phyloP scores from a whole-genome alignment of 1,140 invertebrate species.

The Brachionus paranguensis region DNA sequence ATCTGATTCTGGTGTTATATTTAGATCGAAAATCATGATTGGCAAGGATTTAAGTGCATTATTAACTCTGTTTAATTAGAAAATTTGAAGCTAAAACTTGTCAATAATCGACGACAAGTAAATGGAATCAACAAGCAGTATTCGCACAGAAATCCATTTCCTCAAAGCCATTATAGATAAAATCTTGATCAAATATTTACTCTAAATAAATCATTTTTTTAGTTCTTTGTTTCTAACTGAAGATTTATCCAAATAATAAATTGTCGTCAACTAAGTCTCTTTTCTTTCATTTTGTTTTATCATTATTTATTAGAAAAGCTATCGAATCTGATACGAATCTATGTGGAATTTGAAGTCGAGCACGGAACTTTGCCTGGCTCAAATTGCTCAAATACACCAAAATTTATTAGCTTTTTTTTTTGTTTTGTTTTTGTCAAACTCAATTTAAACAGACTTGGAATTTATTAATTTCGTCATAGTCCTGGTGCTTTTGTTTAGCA shows the following conservation, averaged over 20 bases:
- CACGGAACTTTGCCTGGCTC: not conserved
- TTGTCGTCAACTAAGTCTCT: slow-evolving; percentile 1
- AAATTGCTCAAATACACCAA: slow-evolving; percentile 21
- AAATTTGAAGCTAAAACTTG: slow-evolving; percentile 11
- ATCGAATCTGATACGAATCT: slow-evolving; percentile 27
- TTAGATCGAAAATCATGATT: not conserved
- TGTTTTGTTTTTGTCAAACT: slow-evolving; percentile 13
- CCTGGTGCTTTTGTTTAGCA: not conserved
- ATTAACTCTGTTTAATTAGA: slow-evolving; percentile 25
- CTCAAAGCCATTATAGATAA: slow-evolving; percentile 29
- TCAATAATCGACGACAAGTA: slow-evolving; percentile 16
- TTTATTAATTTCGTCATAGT: slow-evolving; percentile 20
- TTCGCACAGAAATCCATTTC: slow-evolving; percentile 30
- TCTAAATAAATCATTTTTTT: slow-evolving; percentile 27
- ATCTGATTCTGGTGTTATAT: not conserved
- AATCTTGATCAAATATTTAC: slow-evolving; percentile 38
- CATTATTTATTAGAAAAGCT: slow-evolving; percentile 9
- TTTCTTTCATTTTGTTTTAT: not conserved
- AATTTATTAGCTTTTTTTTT: slow-evolving; percentile 2
- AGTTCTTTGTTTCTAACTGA: slow-evolving; percentile 30
- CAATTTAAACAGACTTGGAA: slow-evolving; percentile 3
- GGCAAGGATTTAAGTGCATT: slow-evolving; percentile 18
- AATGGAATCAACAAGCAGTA: slow-evolving; percentile 26
- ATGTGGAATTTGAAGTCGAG: slow-evolving; percentile 14
- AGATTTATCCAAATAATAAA: slow-evolving; percentile 29